Percentiles rank a stretch among this genome's conserved stretches.
These are phyloP conservation scores for Umimayanthus chanpuru DNA, from an alignment of 92 coral and sea anemone species.

Conservation along the genomic window DNA sequence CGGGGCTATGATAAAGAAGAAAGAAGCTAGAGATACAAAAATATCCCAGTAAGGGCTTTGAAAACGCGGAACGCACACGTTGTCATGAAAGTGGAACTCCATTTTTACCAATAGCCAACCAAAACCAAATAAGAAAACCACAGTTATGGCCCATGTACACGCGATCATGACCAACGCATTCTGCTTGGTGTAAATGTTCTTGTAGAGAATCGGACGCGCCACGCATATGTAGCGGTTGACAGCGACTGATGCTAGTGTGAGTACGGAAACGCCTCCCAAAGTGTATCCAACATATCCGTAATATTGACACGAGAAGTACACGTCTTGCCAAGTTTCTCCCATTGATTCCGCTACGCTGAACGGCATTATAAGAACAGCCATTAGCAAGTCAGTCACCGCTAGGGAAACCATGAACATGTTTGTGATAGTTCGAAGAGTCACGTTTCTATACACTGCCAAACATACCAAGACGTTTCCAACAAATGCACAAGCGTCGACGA, in stretches of 20 bases:
- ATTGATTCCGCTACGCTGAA: neutral
- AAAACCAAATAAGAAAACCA: neutral
- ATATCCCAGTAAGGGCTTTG: neutral
- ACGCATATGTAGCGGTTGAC: constrained; percentile 30
- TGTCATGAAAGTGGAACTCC: neutral
- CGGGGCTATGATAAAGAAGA: neutral
- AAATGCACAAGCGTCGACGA: neutral
- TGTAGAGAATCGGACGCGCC: neutral
- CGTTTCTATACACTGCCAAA: constrained; percentile 13
- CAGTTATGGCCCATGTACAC: neutral
- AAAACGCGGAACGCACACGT: constrained; percentile 3
- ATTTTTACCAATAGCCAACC: constrained; percentile 26
- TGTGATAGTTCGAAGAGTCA: constrained; percentile 11
- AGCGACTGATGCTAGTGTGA: constrained; percentile 4
- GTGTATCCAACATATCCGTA: constrained; percentile 25
- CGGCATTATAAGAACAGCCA: constrained; percentile 26
- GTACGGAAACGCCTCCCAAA: constrained; percentile 3
- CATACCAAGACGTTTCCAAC: constrained; percentile 4
- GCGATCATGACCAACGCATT: neutral
- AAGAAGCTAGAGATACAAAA: neutral
- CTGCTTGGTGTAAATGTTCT: constrained; percentile 2
- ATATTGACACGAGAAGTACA: constrained; percentile 12
- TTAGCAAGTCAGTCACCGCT: constrained; percentile 15
- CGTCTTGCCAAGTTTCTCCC: constrained; percentile 15
- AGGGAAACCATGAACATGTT: constrained; percentile 13